A percentile compares a stretch with the other conserved stretches of the same genome.
phyloP scores from a whole-genome alignment of 2,888 invertebrate species.

The Hydrotaea cyrtoneurina region DNA sequence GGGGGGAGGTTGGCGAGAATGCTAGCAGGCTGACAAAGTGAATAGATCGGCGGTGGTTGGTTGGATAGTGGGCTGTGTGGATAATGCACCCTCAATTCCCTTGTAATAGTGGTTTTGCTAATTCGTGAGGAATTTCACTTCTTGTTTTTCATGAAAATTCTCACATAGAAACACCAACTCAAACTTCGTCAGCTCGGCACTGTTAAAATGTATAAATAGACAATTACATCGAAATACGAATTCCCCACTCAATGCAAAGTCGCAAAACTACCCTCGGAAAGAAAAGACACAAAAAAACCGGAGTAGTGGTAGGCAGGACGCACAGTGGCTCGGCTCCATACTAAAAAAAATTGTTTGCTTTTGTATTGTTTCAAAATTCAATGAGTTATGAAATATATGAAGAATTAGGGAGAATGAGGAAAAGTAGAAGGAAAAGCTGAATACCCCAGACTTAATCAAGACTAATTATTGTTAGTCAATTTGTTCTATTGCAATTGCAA shows the following conservation, averaged over 20 bases:
- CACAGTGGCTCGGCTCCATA: background rate
- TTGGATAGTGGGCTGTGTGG: slow-evolving; percentile 12
- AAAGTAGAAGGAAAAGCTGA: no score
- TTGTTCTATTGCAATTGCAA: no score
- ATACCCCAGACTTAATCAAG: no score
- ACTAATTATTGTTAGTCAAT: no score
- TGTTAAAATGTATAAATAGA: slow-evolving; percentile 52
- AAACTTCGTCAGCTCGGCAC: background rate
- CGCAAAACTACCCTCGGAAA: slow-evolving; percentile 45
- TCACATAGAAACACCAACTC: slow-evolving; percentile 21
- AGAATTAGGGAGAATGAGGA: no score
- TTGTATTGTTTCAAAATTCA: no score
- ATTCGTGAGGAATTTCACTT: slow-evolving; percentile 60
- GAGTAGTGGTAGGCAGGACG: slow-evolving; percentile 5
- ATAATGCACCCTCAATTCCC: slow-evolving; percentile 50
- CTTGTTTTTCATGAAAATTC: slow-evolving; percentile 29
- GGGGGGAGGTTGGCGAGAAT: background rate
- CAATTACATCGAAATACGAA: slow-evolving; percentile 59
- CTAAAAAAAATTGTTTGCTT: no score
- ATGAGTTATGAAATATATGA: no score
- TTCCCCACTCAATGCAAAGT: slow-evolving; percentile 56
- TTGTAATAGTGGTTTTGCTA: slow-evolving; percentile 57
- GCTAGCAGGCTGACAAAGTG: background rate
- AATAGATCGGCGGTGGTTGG: background rate
- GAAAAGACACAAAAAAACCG: background rate